Evolutionary conservation across 1,140 invertebrate genomes (phyloP), one percentile per base, ranked within the genome.

Genomic region (Drosophila melanogaster): DNA sequence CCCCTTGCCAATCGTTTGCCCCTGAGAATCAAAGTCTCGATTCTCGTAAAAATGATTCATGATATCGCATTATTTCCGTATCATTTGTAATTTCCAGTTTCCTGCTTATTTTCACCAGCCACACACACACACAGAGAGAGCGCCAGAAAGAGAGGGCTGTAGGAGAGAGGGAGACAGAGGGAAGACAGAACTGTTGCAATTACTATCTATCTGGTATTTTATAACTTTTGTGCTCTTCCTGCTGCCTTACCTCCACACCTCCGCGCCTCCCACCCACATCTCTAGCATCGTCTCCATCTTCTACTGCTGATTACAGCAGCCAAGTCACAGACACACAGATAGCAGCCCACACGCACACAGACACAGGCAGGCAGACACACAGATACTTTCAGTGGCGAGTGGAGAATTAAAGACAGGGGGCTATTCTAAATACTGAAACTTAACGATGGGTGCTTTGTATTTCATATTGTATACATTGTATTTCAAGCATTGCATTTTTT

Each of bases 1-100:
- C 51, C 57, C 57, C 46, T 35, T 50, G 40, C 61, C 47, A 61
- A 72, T 66, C 75, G 80, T 77, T 50, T 75, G 75, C 81, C 81
- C 83, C 75, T 61, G 75, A 83, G 83, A 83, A 87, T 87, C 79
- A 87, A 87, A 87, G 83, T 83, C 83, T 86, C 84, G 81, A 79
- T 86, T 83, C 83, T 83, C 84, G 69, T 87, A 87, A 89, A 87
- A 87, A 87, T 87, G 84, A 87, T 87, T 87, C 83, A 87, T 87
- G 83, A 87, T 87, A 87, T 89, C 84, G 83, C 83, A 87, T 87
- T 87, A 87, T 87, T 87, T 87, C 83, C 83, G 83, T 87, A 87
- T 87, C 83, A 87, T 87, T 87, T 87, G 83, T 89, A 87, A 87
- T 87, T 87, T 87, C 79, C 83, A 87, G 83, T 89, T 89, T 89